Evolutionary conservation across 1,140 invertebrate genomes (phyloP), one percentile per base, ranked within the genome.

Genomic region (Pseudoatta argentina): DNA sequence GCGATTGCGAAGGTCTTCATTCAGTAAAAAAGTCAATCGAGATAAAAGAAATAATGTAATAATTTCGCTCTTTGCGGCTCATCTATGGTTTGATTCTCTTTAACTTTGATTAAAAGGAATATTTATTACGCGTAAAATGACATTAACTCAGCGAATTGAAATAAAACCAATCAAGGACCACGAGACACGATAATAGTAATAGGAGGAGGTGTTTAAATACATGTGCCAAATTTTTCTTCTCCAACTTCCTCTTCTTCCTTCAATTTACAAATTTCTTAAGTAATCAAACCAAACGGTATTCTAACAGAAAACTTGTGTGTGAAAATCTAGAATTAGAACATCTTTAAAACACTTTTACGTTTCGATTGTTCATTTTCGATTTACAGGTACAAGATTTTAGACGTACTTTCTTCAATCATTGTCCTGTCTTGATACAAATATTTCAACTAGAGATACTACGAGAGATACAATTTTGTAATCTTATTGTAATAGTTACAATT

Each of bases 131-230:
- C 4, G 34, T 44, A 44, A 83, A 48, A 21, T 14, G n/a, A 73
- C 24, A 24, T 48, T 75, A 61, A 34, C n/a, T 73, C 6, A 27
- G 14, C 79, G 18, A 44, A 61, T 14, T 82, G 27, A 61, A 75
- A 61, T 48, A 73, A 83, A 73, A 14, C 39, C 27, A 82, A 61
- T 75, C 69, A 69, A 83, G 79, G 79, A 83, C 79, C 79, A 83
- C 27, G 24, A 71, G 3, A 10, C 34, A 57, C n/a, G n/a, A 3
- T 67, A 61, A 75, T 63, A 64, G 3, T 77, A 77, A 4, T 34
- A 39, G 8, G 39, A 81, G 3, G 39, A 30, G 69, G n/a, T 64
- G 7, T 75, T 48, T 44, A 21, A 21, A 83, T 61, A 82, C 67
- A 27, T 63, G 79, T 83, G 79, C 79, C 79, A 83, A 83, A 83